Evolutionary conservation across 2,113 vertebrate species (phyloP), one percentile per base, ranked within the genome.

Genomic region (Antechinus stuartii): DNA sequence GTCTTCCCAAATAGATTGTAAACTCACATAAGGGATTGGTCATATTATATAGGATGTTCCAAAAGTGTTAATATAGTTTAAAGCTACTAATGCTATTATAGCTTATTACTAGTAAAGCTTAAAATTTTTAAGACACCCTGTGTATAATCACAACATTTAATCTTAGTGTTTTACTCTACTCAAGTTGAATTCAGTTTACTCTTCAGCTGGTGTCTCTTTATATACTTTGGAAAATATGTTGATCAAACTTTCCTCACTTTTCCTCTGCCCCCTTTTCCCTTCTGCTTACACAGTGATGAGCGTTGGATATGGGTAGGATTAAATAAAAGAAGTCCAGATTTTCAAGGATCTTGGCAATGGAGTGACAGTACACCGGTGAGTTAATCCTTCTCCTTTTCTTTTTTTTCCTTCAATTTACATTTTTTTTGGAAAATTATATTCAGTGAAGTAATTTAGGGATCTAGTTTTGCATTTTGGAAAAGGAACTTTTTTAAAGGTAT

Each of bases 251-350:
- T 95, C 92, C 35, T 93, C 35, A 97, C 54, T 5, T 97, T 94
- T 23, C 19, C 97, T 89, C 97, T 46, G 22, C 56, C 52, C 23
- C 96, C 56, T 97, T 46, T 30, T 84, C 46, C 57, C 57, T 14
- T 94, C 97, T 96, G 26, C 96, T 98, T 95, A 49, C 97, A 99
- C 95, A 98, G 99, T 97, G 98, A 98, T 94, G 99, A 94, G 27
- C 98, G 99, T 54, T 99, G 99, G 98, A 98, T 99, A 96, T 99
- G 99, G 99, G 98, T 99, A 42, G 99, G 99, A 94, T 98, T 99
- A 98, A 99, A 99, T 98, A 99, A 99, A 96, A 99, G 99, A 94
- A 99, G 99, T 98, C 99, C 99, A 22, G 98, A 99, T 96, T 98
- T 98, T 49, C 98, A 99, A 97, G 99, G 98, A 96, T 99, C 99